Conservation (phyloP, 2,113 vertebrate species). For the Egretta garzetta region DNA sequence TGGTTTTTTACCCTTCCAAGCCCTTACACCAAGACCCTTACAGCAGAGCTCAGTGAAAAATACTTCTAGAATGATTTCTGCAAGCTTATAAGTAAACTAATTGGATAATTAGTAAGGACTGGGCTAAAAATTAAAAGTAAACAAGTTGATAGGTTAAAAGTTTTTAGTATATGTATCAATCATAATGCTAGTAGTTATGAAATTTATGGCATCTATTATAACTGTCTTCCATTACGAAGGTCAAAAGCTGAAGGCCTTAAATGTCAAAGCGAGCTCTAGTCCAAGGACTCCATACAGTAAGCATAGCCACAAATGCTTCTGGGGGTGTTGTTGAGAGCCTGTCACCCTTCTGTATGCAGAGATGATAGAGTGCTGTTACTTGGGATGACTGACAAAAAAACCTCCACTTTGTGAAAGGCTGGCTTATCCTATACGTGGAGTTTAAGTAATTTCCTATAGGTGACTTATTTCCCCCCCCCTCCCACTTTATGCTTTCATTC, state of each 20-base stretch:
- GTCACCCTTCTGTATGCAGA: background rate
- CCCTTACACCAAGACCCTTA: background rate
- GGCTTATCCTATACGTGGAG: fast-evolving
- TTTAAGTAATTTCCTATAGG: background rate
- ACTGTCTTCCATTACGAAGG: background rate
- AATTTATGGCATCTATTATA: background rate
- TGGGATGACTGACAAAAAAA: background rate
- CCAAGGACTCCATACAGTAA: background rate
- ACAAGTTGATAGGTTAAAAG: background rate
- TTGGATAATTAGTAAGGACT: background rate
- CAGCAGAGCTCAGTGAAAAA: background rate
- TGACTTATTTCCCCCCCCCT: fast-evolving
- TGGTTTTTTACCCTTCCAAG: background rate
- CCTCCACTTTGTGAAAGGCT: background rate
- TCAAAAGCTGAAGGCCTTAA: background rate
- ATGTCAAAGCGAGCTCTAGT: background rate
- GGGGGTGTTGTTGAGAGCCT: background rate
- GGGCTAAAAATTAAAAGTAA: background rate
- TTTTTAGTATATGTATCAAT: background rate
- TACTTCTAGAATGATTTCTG: background rate
- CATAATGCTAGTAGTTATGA: background rate
- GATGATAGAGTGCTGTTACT: fast-evolving
- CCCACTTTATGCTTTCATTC: background rate
- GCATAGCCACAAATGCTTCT: background rate
- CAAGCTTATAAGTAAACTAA: background rate